Evolutionary conservation across 2,888 invertebrate genomes (phyloP).

Genomic region (Dasypolia templi): DNA sequence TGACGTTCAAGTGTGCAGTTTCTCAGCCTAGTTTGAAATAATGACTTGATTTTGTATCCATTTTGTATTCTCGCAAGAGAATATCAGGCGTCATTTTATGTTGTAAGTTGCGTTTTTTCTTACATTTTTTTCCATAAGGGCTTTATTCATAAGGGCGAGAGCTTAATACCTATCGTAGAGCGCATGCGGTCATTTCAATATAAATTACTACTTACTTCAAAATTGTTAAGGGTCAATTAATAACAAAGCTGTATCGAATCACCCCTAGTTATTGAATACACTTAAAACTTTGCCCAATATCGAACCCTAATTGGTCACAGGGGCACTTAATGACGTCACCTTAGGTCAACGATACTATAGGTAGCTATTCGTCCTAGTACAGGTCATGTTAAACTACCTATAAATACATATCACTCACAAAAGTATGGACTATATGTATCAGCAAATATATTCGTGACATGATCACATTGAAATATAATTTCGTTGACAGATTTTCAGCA

Average conservation of each 20-base stretch:
- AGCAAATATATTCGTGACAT: not conserved
- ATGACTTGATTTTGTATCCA: no score
- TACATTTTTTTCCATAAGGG: not conserved
- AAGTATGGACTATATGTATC: not conserved
- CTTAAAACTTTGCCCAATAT: slow-evolving; percentile 41
- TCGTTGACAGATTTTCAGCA: not conserved
- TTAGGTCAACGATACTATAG: slow-evolving; percentile 37
- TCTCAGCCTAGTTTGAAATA: no score
- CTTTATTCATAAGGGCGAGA: not conserved
- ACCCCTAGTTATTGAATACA: slow-evolving; percentile 43
- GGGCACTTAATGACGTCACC: slow-evolving; percentile 43
- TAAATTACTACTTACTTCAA: not conserved
- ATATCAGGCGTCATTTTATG: not conserved
- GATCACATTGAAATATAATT: not conserved
- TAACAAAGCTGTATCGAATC: slow-evolving; percentile 32
- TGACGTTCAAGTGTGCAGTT: no score
- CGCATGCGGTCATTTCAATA: not conserved
- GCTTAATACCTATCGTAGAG: not conserved
- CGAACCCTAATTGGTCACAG: slow-evolving; percentile 52
- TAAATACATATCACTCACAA: not conserved
- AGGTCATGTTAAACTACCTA: not conserved
- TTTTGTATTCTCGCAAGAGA: not conserved
- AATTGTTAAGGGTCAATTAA: slow-evolving; percentile 42
- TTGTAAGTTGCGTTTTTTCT: not conserved
- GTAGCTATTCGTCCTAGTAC: not conserved